Evolutionary conservation across 2,113 vertebrate genomes (phyloP), one percentile per base, ranked within the genome.

Genomic region (Phalacrocorax brasilianus): DNA sequence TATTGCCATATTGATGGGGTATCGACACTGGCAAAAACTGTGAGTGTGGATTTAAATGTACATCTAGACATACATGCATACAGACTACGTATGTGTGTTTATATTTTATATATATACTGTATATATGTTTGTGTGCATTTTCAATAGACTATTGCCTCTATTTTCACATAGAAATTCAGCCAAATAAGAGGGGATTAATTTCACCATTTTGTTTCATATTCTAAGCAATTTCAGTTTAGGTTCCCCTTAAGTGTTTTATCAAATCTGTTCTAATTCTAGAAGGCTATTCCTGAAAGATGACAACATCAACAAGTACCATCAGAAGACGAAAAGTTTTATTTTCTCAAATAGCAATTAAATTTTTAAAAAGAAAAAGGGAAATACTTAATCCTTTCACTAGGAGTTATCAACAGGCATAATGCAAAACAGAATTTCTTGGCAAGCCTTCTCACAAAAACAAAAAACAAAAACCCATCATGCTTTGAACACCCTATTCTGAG

Each of bases 61-160:
- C 12, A 8, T 14, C 11, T 72, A 80, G 22, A 61, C 4, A 61
- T 24, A 28, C 5, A 21, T 0, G 2, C 2, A 11, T 5, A 17
- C 6, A 44, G 49, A 45, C 3, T 27, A 6, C 5, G 4, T 5
- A 12, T 11, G 7, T 1, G 1, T 9, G 5, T 6, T 9, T 6
- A 35, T 27, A 11, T 68, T 53, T 58, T 40, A 19, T 20, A 30
- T 10, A 58, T 22, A n/a, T 27, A 67, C 7, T 6, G 5, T 35
- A 15, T 14, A 0, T 22, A 0, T 22, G 19, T n/a, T 5, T 8
- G 4, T 38, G 3, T 21, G 7, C 9, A 20, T 59, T 19, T 85
- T 52, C 32, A 81, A n/a, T 6, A 49, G 16, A 58, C 4, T 30
- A 65, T 58, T 68, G 40, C 17, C 7, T 30, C 17, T 73, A 3